phyloP scores from a whole-genome alignment of 1,140 invertebrate genomes.

The Drosophila burlai region DNA sequence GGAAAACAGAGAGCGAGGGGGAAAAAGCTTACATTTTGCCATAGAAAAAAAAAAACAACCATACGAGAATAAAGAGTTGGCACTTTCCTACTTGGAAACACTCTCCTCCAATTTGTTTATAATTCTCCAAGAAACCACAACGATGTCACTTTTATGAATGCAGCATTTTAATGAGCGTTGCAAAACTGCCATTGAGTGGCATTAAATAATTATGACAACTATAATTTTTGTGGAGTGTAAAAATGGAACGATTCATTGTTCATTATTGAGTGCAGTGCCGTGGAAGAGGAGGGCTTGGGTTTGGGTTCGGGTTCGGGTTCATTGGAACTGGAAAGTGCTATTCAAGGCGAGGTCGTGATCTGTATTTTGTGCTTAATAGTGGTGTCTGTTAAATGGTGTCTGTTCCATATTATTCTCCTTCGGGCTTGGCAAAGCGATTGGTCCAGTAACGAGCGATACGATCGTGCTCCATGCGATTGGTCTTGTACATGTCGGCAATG shows the following conservation, averaged over 20 bases:
- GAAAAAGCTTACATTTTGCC: background rate
- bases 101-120: background rate
- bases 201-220: slow-evolving; percentile 2
- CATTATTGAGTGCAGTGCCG: background rate
- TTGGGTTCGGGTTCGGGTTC: background rate
- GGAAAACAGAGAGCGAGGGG: background rate
- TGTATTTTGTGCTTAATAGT: background rate
- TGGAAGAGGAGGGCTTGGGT: background rate
- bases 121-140: background rate
- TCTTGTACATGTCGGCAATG: slow-evolving; percentile 69
- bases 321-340: background rate
- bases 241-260: background rate
- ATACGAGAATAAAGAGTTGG: background rate
- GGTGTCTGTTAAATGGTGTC: background rate
- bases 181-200: background rate
- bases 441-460: slow-evolving; percentile 62
- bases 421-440: slow-evolving; percentile 40
- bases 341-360: background rate
- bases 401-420: background rate
- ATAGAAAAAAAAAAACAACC: background rate
- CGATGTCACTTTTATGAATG: background rate
- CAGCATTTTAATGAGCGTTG: slow-evolving; percentile 14
- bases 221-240: slow-evolving; percentile 2
- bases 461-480: slow-evolving; percentile 66
- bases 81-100: background rate